phyloP scores from a whole-genome alignment of 2,888 invertebrate genomes.

The Epiblema foenella region DNA sequence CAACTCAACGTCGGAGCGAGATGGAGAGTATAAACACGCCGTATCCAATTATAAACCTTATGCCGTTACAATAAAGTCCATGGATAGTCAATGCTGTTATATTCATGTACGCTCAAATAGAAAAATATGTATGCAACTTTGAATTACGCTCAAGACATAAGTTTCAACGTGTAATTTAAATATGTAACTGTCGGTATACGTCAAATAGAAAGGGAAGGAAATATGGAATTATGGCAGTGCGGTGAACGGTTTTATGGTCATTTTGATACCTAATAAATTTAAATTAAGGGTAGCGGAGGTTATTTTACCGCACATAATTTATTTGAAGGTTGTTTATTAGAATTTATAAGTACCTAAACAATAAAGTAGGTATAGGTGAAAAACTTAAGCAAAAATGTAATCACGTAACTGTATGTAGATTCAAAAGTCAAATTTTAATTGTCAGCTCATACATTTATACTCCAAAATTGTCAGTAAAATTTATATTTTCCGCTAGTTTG shows the following conservation, averaged over 20 bases:
- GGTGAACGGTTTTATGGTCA: slow-evolving; percentile 11
- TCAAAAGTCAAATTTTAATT: too few relatives aligned
- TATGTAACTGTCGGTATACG: background rate
- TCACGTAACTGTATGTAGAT: too few relatives aligned
- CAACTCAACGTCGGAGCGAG: slow-evolving; percentile 36
- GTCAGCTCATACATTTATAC: too few relatives aligned
- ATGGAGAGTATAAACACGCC: background rate
- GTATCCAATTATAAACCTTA: background rate
- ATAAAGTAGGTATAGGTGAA: too few relatives aligned
- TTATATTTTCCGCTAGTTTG: too few relatives aligned
- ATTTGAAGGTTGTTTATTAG: background rate
- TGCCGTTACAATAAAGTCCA: background rate
- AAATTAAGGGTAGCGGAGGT: slow-evolving; percentile 11
- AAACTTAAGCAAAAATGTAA: too few relatives aligned
- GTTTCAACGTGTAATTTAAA: background rate
- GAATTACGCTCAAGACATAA: background rate
- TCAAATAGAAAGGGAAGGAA: slow-evolving; percentile 11
- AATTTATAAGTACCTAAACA: background rate
- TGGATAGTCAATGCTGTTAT: background rate
- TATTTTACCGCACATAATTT: background rate
- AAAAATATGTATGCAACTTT: background rate
- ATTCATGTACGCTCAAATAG: background rate
- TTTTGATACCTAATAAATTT: slow-evolving; percentile 14
- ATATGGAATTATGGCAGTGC: slow-evolving; percentile 13
- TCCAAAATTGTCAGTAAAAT: too few relatives aligned